Conservation (phyloP, 1,140 invertebrate genomes). For the Diachasmimorpha longicaudata region DNA sequence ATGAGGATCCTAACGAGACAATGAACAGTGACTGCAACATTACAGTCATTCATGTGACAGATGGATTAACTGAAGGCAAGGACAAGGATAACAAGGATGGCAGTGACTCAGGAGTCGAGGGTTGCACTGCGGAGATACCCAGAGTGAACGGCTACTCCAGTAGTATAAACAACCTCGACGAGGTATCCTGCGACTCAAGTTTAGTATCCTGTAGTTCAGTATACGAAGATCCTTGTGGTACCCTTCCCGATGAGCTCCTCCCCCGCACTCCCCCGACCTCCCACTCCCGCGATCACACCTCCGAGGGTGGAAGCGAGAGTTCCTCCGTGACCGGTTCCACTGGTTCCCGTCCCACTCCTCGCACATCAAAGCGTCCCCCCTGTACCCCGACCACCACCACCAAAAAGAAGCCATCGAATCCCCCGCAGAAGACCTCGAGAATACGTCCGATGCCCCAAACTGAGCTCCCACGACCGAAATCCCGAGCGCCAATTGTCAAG, state of each 20-base stretch:
- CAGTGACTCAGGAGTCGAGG: conserved; percentile 80
- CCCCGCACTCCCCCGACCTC: conserved; percentile 45
- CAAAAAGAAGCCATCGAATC: conserved; percentile 10
- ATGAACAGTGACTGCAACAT: conserved; percentile 54
- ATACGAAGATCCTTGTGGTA: conserved; percentile 68
- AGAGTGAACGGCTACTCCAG: conserved; percentile 65
- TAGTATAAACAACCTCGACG: conserved; percentile 67
- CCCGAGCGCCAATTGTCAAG: conserved; percentile 43
- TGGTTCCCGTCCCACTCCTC: background rate
- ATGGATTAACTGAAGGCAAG: conserved; percentile 42
- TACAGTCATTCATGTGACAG: conserved; percentile 51
- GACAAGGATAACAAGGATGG: conserved; percentile 67
- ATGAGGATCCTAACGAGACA: conserved; percentile 42
- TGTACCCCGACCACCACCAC: conserved; percentile 12
- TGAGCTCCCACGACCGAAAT: conserved; percentile 39
- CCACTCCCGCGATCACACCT: conserved; percentile 65
- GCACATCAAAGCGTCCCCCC: background rate
- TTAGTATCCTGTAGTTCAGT: conserved; percentile 77
- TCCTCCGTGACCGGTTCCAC: conserved; percentile 67
- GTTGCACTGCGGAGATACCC: conserved; percentile 63
- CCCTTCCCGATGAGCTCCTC: conserved; percentile 61
- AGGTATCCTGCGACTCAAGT: conserved; percentile 74
- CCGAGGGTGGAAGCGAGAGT: conserved; percentile 77
- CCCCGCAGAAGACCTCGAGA: conserved; percentile 54
- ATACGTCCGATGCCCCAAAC: conserved; percentile 45